A percentile compares a stretch with the other conserved stretches of the same genome.
Conservation (phyloP, 2,888 invertebrate species). For the Rhodophaea formosa region DNA sequence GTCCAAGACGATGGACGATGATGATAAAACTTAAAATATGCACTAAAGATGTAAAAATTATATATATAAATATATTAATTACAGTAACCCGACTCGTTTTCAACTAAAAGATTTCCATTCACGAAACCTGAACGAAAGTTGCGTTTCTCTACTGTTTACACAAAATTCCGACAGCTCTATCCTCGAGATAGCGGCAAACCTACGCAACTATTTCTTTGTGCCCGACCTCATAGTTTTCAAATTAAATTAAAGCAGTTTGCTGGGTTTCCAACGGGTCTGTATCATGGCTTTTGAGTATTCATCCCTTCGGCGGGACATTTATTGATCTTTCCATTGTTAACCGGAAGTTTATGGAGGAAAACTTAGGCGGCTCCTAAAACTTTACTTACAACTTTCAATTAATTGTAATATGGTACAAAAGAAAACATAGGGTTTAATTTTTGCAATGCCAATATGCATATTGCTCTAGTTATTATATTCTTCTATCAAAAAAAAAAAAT, state of each 20-base stretch:
- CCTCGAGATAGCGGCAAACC: constrained; percentile 23
- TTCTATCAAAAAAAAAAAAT: no score
- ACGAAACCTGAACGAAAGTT: background rate
- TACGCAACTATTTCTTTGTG: constrained; percentile 67
- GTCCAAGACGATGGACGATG: no score
- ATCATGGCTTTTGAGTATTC: background rate
- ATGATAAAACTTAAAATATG: no score
- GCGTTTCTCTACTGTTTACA: constrained; percentile 1
- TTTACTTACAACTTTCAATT: background rate
- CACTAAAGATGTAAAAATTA: background rate
- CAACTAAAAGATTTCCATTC: constrained; percentile 24
- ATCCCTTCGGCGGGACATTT: constrained; percentile 30
- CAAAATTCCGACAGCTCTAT: constrained; percentile 1
- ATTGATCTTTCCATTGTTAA: constrained; percentile 15
- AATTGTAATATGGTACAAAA: background rate
- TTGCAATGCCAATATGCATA: no score
- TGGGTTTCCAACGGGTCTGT: constrained; percentile 33
- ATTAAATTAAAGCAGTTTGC: constrained; percentile 57
- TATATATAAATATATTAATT: background rate
- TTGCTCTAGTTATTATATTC: no score
- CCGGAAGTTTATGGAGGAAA: background rate
- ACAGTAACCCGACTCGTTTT: background rate
- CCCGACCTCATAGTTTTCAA: constrained; percentile 61
- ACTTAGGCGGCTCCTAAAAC: background rate
- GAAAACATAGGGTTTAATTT: no score